These are phyloP conservation scores for Dendronephthya gigantea DNA, from an alignment of 64 coral and sea anemone genomes.

Conservation along the genomic window DNA sequence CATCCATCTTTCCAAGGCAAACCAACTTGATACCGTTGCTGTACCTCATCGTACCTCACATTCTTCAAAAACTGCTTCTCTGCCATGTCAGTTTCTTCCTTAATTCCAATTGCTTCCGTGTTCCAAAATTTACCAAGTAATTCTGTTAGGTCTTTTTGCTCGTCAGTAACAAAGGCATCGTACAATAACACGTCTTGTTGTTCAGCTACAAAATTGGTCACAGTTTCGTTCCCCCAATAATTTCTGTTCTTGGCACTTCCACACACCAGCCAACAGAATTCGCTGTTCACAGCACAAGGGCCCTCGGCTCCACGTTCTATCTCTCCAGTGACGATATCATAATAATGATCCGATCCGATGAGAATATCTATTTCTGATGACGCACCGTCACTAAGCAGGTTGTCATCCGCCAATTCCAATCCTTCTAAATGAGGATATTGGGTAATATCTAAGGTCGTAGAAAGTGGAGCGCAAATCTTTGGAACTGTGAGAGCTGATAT, in stretches of 20 bases:
- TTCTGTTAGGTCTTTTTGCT: conserved; percentile 22
- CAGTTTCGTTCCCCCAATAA: conserved; percentile 9
- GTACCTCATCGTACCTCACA: neutral
- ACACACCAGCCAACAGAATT: conserved; percentile 38
- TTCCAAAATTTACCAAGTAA: conserved; percentile 33
- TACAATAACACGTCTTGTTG: neutral
- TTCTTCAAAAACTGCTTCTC: neutral
- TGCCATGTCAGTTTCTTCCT: neutral
- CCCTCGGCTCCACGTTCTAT: conserved; percentile 7
- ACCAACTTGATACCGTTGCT: too few relatives aligned
- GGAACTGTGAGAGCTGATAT: too few relatives aligned
- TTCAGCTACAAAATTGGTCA: neutral
- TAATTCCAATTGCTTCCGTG: conserved; percentile 32
- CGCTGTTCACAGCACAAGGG: conserved; percentile 14
- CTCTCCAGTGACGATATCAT: conserved; percentile 24
- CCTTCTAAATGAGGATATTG: too few relatives aligned
- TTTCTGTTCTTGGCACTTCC: too few relatives aligned
- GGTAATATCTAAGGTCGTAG: too few relatives aligned
- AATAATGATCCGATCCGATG: conserved; percentile 35
- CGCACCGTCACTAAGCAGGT: neutral
- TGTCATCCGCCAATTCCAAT: too few relatives aligned
- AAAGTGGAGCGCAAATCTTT: too few relatives aligned
- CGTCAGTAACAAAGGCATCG: neutral
- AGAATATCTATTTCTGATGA: conserved; percentile 15
- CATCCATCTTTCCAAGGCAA: too few relatives aligned